Base-by-base conservation (phyloP, 2,797 vertebrate species). In the Parauchenoglanis punctatus region DNA sequence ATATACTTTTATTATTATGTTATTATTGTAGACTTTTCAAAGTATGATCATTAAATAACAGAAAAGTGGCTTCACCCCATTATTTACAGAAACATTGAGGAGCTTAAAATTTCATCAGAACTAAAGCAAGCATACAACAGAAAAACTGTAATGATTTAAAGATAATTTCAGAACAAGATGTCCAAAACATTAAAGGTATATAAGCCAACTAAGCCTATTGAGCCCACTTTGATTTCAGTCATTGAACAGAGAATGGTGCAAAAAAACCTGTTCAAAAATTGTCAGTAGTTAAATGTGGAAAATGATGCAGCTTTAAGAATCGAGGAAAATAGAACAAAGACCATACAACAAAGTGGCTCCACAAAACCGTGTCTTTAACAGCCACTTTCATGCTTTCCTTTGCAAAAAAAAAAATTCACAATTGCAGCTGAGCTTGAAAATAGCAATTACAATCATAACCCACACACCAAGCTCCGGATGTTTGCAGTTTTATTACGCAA, bases 361-460 rank as follows among this genome's bases (percentile, higher is more conserved):
- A 18, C 20, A 76, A 87, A 87, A 46, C 35, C 13, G 0, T 44
- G 28, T 10, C 31, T 85, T 31, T 35, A 70, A 35, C 20, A 70
- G n/a, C 12, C 75, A 59, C 18, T 72, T 80, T 65, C 11, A 54
- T 52, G 25, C 35, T 35, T 81, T 13, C 12, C n/a, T 75, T 88
- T 81, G 56, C 49, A 49, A 49, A 49, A 23, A 72, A 2, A 65
- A 80, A 25, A 18, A 1, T 4, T 80, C 54, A 72, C 25, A 77
- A 67, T 28, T 68, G 18, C 52, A 81, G 49, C 70, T 76, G 70
- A 86, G 52, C 78, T 20, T 86, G 63, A 83, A 88, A 88, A 88
- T 86, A 86, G 84, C 85, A 85, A 85, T 85, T 54, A 44, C 76
- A 73, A 82, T 88, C 70, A 85, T 81, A 67, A 80, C 46, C 46